phyloP scores from a whole-genome alignment of 2,113 vertebrate species.

The Coregonus clupeaformis region DNA sequence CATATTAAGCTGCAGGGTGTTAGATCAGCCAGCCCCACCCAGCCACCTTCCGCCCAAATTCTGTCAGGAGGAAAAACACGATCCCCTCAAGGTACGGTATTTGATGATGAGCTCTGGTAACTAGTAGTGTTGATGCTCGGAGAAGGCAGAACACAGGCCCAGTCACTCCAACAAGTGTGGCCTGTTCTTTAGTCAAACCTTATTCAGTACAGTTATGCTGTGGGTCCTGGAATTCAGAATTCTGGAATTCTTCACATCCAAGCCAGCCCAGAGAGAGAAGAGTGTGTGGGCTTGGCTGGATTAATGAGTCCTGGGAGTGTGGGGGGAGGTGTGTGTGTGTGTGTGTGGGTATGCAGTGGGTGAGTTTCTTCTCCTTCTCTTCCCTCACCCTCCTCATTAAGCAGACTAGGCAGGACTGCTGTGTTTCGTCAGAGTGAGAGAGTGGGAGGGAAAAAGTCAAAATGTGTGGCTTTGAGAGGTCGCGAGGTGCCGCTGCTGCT shows the following conservation, averaged over 20 bases:
- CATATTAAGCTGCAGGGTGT: neutral
- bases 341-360: no score
- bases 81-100: conserved; percentile 34
- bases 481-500: conserved; percentile 13
- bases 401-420: conserved; percentile 55
- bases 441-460: neutral
- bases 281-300: conserved; percentile 40
- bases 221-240: conserved; percentile 50
- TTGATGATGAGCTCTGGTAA: conserved; percentile 20
- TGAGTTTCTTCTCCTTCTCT: no score
- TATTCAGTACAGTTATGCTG: conserved; percentile 32
- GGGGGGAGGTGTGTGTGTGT: no score
- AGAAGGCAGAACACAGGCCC: neutral
- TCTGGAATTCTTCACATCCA: conserved; percentile 18
- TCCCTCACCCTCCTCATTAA: conserved; percentile 25
- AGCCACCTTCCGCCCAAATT: conserved; percentile 20
- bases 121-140: conserved; percentile 22
- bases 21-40: conserved; percentile 8
- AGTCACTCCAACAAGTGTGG: conserved; percentile 32
- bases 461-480: conserved; percentile 50
- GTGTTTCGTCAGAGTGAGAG: conserved; percentile 44
- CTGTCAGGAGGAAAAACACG: conserved; percentile 31
- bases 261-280: conserved; percentile 28
- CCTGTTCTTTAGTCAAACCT: conserved; percentile 38
- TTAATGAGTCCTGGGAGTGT: neutral